phyloP scores from a whole-genome alignment of 1,140 invertebrate species.

The Magallana angulata region DNA sequence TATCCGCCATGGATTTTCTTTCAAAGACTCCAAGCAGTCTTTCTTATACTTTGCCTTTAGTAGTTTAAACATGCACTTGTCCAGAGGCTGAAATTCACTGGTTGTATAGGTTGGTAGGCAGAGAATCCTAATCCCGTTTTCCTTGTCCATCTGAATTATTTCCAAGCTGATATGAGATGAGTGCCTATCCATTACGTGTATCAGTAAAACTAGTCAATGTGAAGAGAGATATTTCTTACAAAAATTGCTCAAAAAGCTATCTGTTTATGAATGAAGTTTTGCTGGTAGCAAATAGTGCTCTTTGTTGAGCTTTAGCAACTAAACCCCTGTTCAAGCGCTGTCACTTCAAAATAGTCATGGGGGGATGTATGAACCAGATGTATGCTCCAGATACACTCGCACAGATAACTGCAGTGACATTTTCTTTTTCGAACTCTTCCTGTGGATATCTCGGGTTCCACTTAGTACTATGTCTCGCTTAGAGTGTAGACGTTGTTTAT shows the following conservation, averaged over 20 bases:
- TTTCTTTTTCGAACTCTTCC: neutral
- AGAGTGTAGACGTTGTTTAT: no score
- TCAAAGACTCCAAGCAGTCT: no score
- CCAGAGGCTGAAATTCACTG: no score
- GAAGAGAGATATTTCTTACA: no score
- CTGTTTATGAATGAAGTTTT: no score
- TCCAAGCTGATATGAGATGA: conserved; percentile 4
- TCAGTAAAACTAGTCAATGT: neutral
- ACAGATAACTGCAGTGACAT: neutral
- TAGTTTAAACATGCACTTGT: no score
- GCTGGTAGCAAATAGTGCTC: no score
- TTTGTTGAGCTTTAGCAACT: no score
- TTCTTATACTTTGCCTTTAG: no score
- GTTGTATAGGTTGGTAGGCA: neutral
- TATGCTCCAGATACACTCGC: neutral
- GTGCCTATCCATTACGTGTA: conserved; percentile 17
- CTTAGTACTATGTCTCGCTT: no score
- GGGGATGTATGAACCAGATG: neutral
- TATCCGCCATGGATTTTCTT: no score
- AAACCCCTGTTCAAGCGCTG: neutral
- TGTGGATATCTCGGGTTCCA: neutral
- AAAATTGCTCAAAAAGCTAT: no score
- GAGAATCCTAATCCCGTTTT: neutral
- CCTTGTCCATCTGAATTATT: neutral
- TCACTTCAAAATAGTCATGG: neutral